Base-by-base conservation (phyloP, 1,140 invertebrate genomes). In the Patella vulgata region DNA sequence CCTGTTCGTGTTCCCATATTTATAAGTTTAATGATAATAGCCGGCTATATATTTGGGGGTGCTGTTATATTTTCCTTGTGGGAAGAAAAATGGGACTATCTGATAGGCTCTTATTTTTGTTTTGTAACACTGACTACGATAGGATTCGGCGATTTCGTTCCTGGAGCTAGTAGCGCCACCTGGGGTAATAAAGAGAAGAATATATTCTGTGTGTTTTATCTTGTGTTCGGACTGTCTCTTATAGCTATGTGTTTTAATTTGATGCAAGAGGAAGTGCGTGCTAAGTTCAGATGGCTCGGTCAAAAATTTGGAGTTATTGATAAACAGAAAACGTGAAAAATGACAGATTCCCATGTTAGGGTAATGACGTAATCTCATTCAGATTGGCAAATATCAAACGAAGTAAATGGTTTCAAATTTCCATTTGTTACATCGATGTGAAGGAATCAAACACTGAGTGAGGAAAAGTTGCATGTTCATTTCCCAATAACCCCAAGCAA, bases 221-320 rank as follows among this genome's bases (percentile, higher is more conserved):
- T 83, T 30, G 91, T 98, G 86, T 88, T 98, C 52, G 96, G 97
- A 31, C 96, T 98, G 91, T 95, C 97, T 3, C 85, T 99, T 1
- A 94, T 98, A 44, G 96, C 96, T 67, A 99, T 99, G 97, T 98
- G 95, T 85, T 98, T 99, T 87, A 97, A 99, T 87, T 88, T 99
- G 28, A 96, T 97, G 93, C 94, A 95, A 87, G 92, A 96, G 82
- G 93, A 96, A 81, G 90, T 96, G 1, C 50, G 69, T 19, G 68
- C 70, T 14, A 95, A 94, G 81, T 90, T 93, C 67, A 86, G 89
- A 46, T 87, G 88, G 8, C 84, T 91, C 23, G 90, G 82, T 6
- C 67, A 66, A 36, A 81, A 77, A 60, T 27, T 71, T 5, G 67
- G 66, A 14, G 53, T 68, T 14, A 12, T 73, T 0, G 61, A 70